Percentiles rank a stretch among this genome's conserved stretches.
Evolutionary conservation across 1,140 invertebrate genomes (phyloP).

Genomic region (Octopus bimaculoides): DNA sequence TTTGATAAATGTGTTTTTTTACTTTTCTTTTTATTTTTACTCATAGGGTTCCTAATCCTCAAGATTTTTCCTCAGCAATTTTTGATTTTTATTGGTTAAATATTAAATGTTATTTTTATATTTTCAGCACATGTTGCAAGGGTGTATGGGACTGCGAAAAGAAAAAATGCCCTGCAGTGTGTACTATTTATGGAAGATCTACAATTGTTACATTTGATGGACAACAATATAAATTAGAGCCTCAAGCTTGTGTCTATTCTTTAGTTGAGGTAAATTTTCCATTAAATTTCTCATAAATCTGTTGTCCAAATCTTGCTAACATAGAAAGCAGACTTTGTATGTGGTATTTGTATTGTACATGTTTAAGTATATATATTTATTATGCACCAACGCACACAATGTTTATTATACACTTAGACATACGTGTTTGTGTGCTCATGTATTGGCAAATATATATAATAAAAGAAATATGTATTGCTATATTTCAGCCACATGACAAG

Average conservation of each 20-base stretch:
- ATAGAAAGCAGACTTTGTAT: not conserved
- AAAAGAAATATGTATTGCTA: not conserved
- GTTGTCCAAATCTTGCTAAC: not conserved
- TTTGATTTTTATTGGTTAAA: not conserved
- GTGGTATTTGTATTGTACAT: too few species aligned
- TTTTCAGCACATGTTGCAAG: conserved; percentile 22
- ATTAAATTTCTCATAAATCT: not conserved
- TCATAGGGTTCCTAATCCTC: too few species aligned
- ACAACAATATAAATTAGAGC: conserved; percentile 16
- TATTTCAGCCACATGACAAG: not conserved
- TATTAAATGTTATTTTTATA: not conserved
- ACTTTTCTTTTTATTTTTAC: too few species aligned
- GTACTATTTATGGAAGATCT: conserved; percentile 17
- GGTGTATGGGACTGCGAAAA: conserved; percentile 24
- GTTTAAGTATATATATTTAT: too few species aligned
- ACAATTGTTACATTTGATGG: conserved; percentile 25
- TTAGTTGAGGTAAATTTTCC: conserved; percentile 21
- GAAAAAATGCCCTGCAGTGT: conserved; percentile 19
- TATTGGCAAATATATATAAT: too few species aligned
- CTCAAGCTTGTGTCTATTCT: conserved; percentile 14
- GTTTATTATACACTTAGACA: too few species aligned
- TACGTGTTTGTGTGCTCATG: too few species aligned
- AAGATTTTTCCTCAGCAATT: too few species aligned
- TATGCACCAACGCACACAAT: too few species aligned
- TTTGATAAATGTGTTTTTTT: too few species aligned